Evolutionary conservation across 1,140 invertebrate genomes (phyloP), one percentile per base, ranked within the genome.

Genomic region (Saxidomus purpurata): DNA sequence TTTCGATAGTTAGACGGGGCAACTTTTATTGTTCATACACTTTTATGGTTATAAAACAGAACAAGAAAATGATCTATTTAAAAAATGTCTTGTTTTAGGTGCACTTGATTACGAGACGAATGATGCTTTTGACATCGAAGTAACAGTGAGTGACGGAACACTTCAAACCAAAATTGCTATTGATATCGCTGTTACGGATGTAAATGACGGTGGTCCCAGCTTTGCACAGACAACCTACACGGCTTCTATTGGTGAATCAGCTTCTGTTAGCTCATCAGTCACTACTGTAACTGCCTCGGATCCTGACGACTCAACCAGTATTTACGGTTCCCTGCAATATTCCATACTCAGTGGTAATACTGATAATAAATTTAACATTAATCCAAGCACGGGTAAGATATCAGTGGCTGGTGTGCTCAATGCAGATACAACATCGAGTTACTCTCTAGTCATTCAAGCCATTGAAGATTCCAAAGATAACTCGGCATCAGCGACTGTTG

Each of bases 181-280:
- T 3, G 89, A 89, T 31, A 84, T 94, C 28, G 71, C 83, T 31
- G 91, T 94, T 17, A 76, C 89, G 25, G 92, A 94, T 63, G 87
- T 93, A 6, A 94, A 94, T 80, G 92, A 94, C 25, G 91, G 91
- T 8, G 67, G 87, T 9, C 94, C 94, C 0, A 71, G 82, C 0
- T 87, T 85, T 47, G 90, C 87, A 40, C 19, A 81, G 19, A 77
- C 67, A 17, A n/a, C 80, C 8, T 90, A 71, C 34, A 76, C 90
- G 13, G 82, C 76, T 1, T 63, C 81, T 36, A 82, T 91, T n/a
- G 47, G 79, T 22, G 93, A 93, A 82, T 80, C 69, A 43, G 43
- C 81, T 3, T 77, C 82, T 28, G 83, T 91, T 38, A 90, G 90
- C 0, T 59, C 81, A 13, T 91, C 89, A n/a, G 87, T 93, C 4